A percentile compares a stretch with the other conserved stretches of the same genome.
These are phyloP conservation scores for Gari tellinella DNA, from an alignment of 2,888 invertebrate species.

Conservation along the genomic window DNA sequence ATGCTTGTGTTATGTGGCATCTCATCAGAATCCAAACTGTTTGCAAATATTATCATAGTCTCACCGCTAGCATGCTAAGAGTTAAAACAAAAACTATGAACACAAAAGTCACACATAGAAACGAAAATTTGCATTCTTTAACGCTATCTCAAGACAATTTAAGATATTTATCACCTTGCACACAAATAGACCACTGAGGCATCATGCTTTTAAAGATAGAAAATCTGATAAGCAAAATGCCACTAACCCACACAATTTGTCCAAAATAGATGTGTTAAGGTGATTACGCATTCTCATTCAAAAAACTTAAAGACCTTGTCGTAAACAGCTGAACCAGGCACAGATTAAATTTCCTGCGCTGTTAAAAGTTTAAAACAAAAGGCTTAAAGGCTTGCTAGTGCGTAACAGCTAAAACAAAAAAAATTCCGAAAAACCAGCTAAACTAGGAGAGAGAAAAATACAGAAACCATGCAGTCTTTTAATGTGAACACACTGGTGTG, in stretches of 20 bases:
- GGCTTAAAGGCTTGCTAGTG: too few relatives aligned
- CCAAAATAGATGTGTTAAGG: not conserved
- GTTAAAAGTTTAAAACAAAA: too few relatives aligned
- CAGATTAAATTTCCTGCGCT: constrained; percentile 1
- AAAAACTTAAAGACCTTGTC: constrained; percentile 2
- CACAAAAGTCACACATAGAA: constrained; percentile 2
- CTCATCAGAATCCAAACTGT: too few relatives aligned
- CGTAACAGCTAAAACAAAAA: too few relatives aligned
- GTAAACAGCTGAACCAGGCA: not conserved
- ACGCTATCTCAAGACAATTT: not conserved
- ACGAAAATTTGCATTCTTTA: too few relatives aligned
- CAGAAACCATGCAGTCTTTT: too few relatives aligned
- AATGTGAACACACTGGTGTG: too few relatives aligned
- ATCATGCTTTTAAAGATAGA: not conserved
- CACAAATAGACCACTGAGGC: constrained; percentile 6
- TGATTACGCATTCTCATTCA: not conserved
- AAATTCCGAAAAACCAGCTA: too few relatives aligned
- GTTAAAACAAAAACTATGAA: constrained; percentile 1
- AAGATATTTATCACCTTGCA: not conserved
- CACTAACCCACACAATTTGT: constrained; percentile 3
- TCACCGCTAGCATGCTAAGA: too few relatives aligned
- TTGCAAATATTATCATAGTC: too few relatives aligned
- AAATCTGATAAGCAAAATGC: constrained; percentile 5
- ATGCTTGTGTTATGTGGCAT: too few relatives aligned
- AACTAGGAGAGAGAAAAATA: too few relatives aligned